Base-by-base conservation (phyloP, 2,113 vertebrate species). In the Gymnogyps californianus region DNA sequence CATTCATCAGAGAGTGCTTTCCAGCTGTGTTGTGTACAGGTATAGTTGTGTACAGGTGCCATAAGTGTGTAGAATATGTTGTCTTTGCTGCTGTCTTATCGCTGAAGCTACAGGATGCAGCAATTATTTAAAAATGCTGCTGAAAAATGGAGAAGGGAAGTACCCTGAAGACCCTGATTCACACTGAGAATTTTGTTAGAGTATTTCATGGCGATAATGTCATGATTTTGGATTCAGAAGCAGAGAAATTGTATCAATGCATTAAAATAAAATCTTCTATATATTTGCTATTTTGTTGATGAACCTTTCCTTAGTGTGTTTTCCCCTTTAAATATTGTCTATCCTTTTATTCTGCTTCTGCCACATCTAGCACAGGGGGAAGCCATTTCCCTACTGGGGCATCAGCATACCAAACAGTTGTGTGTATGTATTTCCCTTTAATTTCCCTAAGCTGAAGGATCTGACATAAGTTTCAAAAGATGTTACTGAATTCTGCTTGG, bases 121-220 rank as follows among this genome's bases (percentile, higher is more conserved):
- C 62, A 93, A 46, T 95, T 96, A 85, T 81, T 92, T 72, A 62
- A 95, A 96, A 97, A 72, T 36, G 34, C 51, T 91, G 64, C 87
- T 55, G 36, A 64, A 86, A 77, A 59, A 67, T 34, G 51, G 25
- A 83, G 40, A 64, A 42, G 20, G n/a, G 5, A 82, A 55, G 28
- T 62, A 54, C 11, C 34, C 67, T 64, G 59, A 78, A 93, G 91
- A 59, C 22, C 51, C 4, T 36, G 55, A 91, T 62, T 88, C 52
- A 58, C 69, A 71, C 47, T 66, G 38, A 52, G 40, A 87, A 66
- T 38, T 88, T 34, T 64, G 32, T 93, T 57, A 69, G 36, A 61
- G 15, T 71, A 51, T 64, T 96, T 95, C 34, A 61, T 2, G 11
- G 38, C 61, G 28, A 46, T 55, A 52, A 52, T n/a, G 6, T 42